phyloP scores from a whole-genome alignment of 2,888 invertebrate species.

The Smittia sp. region DNA sequence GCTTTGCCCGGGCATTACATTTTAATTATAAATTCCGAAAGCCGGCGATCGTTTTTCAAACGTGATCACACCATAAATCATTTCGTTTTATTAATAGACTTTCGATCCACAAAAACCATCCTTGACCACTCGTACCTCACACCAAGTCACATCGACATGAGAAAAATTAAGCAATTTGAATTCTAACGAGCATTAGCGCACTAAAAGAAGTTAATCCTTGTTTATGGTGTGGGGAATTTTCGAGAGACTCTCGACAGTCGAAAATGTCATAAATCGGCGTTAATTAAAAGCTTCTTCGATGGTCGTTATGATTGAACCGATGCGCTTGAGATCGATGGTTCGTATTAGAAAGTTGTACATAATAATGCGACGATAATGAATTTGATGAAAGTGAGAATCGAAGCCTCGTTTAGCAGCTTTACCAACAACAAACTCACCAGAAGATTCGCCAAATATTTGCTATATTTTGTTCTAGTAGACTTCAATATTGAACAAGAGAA shows the following conservation, averaged over 20 bases:
- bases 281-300: slow-evolving; percentile 1
- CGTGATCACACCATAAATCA: not conserved
- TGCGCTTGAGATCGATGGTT: no score
- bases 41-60: not conserved
- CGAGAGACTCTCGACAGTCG: not conserved
- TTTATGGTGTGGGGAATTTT: slow-evolving; percentile 31
- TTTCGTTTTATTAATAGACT: slow-evolving; percentile 2
- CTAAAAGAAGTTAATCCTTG: slow-evolving; percentile 31
- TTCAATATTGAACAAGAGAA: no score
- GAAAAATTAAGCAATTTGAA: slow-evolving; percentile 18
- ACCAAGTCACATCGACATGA: not conserved
- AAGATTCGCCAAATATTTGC: no score
- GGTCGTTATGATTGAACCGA: no score
- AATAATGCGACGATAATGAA: no score
- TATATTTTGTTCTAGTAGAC: no score
- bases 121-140: not conserved
- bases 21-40: not conserved
- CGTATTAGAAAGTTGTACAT: no score
- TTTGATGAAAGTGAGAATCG: no score
- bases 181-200: slow-evolving; percentile 18
- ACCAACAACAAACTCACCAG: no score
- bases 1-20: not conserved
- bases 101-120: not conserved
- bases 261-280: slow-evolving; percentile 10
- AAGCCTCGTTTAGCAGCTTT: no score